Percentiles rank a stretch among this genome's conserved stretches.
phyloP scores from a whole-genome alignment of 2,113 vertebrate genomes.

The Pristiophorus japonicus region DNA sequence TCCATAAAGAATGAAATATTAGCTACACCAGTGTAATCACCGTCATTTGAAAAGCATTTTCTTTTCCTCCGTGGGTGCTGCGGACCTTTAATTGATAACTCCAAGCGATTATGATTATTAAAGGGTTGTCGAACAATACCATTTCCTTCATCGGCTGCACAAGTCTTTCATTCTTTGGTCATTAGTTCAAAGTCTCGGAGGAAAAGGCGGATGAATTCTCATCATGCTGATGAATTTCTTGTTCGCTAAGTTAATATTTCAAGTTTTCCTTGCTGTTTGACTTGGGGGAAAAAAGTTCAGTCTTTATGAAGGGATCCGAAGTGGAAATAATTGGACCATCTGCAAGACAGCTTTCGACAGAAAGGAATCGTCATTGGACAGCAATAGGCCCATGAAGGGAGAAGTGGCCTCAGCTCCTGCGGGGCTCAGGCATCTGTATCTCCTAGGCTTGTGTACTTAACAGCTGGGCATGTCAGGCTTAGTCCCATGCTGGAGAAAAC shows the following conservation, averaged over 20 bases:
- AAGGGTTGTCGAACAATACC: neutral
- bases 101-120: neutral
- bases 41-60: neutral
- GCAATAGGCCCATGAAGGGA: neutral
- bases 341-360: neutral
- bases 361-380: slow-evolving; percentile 1
- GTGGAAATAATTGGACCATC: slow-evolving; percentile 22
- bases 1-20: neutral
- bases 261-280: neutral
- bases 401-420: slow-evolving; percentile 9
- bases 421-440: neutral
- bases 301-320: slow-evolving; percentile 10
- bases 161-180: slow-evolving; percentile 36
- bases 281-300: neutral
- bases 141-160: neutral
- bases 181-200: slow-evolving; percentile 20
- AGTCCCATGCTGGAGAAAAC: slow-evolving; percentile 29
- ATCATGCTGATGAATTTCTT: slow-evolving; percentile 15
- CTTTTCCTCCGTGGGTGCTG: neutral
- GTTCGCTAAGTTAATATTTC: neutral
- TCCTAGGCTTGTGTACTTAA: slow-evolving; percentile 22
- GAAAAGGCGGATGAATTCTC: slow-evolving; percentile 15
- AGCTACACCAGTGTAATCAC: slow-evolving; percentile 17
- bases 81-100: neutral
- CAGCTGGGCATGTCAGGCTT: slow-evolving; percentile 27